Percentiles rank a stretch among this genome's conserved stretches.
Evolutionary conservation across 2,113 vertebrate species (phyloP).

Genomic region (Alethe diademata): DNA sequence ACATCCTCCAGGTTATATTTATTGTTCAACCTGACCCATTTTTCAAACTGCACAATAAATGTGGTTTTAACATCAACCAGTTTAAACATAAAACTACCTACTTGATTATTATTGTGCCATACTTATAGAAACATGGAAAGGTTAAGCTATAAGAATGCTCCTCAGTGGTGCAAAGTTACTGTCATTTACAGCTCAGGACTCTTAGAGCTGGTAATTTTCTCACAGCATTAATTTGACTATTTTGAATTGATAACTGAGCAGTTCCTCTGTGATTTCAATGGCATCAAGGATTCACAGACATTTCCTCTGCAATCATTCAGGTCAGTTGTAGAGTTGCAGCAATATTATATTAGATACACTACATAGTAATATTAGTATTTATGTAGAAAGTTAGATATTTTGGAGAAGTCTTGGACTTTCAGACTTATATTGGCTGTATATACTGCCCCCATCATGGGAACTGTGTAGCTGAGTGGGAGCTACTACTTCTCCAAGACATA

Average conservation of each 20-base stretch:
- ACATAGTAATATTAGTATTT: background rate
- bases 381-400: background rate
- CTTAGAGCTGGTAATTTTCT: background rate
- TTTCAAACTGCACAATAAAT: background rate
- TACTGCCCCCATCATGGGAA: background rate
- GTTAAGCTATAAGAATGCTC: background rate
- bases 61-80: background rate
- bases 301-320: background rate
- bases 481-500: background rate
- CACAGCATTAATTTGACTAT: background rate
- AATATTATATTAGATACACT: background rate
- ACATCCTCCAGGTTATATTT: background rate
- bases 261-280: background rate
- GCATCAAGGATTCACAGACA: background rate
- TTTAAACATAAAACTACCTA: background rate
- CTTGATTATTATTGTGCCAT: background rate
- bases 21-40: background rate
- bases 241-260: background rate
- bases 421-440: background rate
- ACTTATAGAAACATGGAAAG: background rate
- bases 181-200: background rate
- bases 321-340: background rate
- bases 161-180: background rate
- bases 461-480: background rate
- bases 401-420: background rate